phyloP scores from a whole-genome alignment of 2,797 vertebrate genomes.

The Pterois miles region DNA sequence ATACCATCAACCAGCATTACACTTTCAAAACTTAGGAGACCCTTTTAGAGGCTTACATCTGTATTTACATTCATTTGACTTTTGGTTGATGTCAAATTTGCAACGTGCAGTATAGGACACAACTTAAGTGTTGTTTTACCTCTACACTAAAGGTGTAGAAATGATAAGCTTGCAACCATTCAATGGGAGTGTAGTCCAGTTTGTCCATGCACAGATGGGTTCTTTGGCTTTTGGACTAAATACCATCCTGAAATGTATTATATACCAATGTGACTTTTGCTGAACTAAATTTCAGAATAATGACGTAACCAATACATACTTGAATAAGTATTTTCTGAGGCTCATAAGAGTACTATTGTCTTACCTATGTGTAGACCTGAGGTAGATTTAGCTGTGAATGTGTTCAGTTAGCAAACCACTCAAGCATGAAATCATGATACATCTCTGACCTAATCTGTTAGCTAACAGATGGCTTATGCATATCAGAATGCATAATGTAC shows the following conservation, averaged over 20 bases:
- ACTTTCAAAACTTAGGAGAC: not conserved
- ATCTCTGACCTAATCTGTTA: constrained; percentile 56
- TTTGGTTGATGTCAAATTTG: not conserved
- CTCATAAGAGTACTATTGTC: not conserved
- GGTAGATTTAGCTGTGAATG: constrained; percentile 14
- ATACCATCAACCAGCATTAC: not conserved
- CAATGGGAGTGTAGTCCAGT: not conserved
- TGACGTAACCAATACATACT: not conserved
- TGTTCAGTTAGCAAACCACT: constrained; percentile 75
- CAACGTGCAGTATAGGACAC: not conserved
- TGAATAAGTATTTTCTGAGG: not conserved
- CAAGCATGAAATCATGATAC: constrained; percentile 76
- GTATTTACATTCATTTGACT: not conserved
- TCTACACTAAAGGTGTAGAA: not conserved
- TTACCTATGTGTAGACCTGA: not conserved
- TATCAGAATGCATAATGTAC: constrained; percentile 81
- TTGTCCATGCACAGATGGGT: not conserved
- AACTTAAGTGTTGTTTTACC: not conserved
- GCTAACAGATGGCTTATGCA: constrained; percentile 75
- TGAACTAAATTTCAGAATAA: not conserved
- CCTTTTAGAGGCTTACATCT: not conserved
- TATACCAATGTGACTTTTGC: not conserved
- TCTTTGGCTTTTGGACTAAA: not conserved
- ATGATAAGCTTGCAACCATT: not conserved
- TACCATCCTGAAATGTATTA: not conserved